Evolutionary conservation across 2,888 invertebrate genomes (phyloP), one percentile per base, ranked within the genome.

Genomic region (Parnassius mnemosyne): DNA sequence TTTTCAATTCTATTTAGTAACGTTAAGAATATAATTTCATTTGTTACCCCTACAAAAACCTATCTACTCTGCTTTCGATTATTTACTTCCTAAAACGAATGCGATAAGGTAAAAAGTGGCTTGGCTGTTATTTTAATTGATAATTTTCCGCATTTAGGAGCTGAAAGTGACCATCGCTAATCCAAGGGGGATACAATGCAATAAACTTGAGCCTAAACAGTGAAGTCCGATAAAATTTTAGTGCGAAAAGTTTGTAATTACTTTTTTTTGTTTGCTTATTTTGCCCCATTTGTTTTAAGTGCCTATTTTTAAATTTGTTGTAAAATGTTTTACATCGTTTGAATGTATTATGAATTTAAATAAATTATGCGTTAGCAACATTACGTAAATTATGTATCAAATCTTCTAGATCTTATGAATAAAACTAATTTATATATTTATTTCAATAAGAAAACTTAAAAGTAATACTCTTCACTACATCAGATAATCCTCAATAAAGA

Each of bases 161-260:
- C 76, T 78, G 78, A 79, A 83, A 83, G 79, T 84, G 84, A 83
- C 85, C 84, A 80, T 78, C 76, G 75, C 77, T 83, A 85, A 85
- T 84, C 79, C 77, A 71, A 70, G 74, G 78, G 81, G 83, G 82
- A 79, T 72, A 75, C 72, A 69, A 74, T 74, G 75, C 75, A 77
- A 79, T 78, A 74, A 74, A 75, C 64, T 70, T 69, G 60, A 71
- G 66, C 61, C 67, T 70, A 71, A 73, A 71, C 68, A 67, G 74
- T 25, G 56, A 46, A 52, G 75, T 70, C 72, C 71, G 70, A 72
- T 66, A 70, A 68, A 69, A 70, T 66, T 65, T 59, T 44, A 53
- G 61, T 25, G 54, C 34, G 11, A 25, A 51, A 49, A 53, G 3
- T 62, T 62, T 43, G 43, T 62, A 25, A 56, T 53, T 53, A 34